Evolutionary conservation across 2,888 invertebrate genomes (phyloP), one percentile per base, ranked within the genome.

Genomic region (Drosophila borealis): DNA sequence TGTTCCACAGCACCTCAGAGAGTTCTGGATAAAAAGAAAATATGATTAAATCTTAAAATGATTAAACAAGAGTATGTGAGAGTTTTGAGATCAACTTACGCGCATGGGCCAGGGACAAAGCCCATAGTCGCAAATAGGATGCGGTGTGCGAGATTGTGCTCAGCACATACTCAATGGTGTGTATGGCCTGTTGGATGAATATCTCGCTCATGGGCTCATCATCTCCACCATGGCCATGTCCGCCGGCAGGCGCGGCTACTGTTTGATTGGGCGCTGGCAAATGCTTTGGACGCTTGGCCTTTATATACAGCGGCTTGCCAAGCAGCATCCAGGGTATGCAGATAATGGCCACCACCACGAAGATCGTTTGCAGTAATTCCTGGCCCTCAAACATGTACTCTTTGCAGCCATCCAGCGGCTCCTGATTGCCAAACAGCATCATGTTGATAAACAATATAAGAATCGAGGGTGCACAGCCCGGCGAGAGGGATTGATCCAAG

Each of bases 101-200:
- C 71, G 97, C 97, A 93, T 99, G 99, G 81, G 99, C 99, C 67
- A 99, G 94, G 50, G 98, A 98, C 81, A 99, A 93, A 11, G 99
- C 99, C 99, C 99, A 99, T 73, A 99, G 93, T 85, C 99, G 96
- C 46, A 99, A 94, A 91, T 99, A 99, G 0, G 98, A 98, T 0
- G 99, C 99, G 0, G 99, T 99, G 91, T 99, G 98, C 0, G 98
- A 98, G 77, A 99, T 96, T 65, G 98, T 98, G 88, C 98, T 98
- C 76, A 99, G 94, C 77, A 98, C 97, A 90, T 97, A 99, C 93
- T 99, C 99, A 67, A 99, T 98, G 0, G 99, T 99, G 93, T 99
- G 98, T 88, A 99, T 99, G 33, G 95, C 96, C 90, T 98, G 98
- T 91, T 98, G 96, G 85, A 98, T 98, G 94, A 97, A 96, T 77